Base-by-base conservation (phyloP, 2,113 vertebrate species). In the Cygnus buccinator region DNA sequence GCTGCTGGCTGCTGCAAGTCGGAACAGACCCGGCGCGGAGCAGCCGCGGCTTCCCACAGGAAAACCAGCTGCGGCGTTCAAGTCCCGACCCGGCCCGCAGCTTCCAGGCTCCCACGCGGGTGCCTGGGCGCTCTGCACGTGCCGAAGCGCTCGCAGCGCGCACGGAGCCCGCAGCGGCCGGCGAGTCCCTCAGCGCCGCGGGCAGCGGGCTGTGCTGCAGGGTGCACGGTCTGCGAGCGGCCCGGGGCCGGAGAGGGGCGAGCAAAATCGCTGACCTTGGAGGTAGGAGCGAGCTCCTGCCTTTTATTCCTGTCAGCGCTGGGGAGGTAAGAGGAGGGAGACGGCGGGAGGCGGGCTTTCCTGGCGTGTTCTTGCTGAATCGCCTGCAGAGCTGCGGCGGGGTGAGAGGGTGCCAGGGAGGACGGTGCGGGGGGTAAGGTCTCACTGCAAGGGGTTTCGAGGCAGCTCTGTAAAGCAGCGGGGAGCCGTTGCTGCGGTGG, bases 1-100 rank as follows among this genome's bases (percentile, higher is more conserved):
- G 14, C 4, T 89, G 93, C 50, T 87, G 52, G 50, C 68, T 84
- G 84, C 76, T 94, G 70, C 96, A 95, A 90, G 92, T 95, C 5
- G 1, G 29, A 74, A 66, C 94, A 90, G 62, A 84, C 14, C 81
- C 6, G 23, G 41, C 43, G 31, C 57, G 0, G 2, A 87, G 89
- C 80, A 75, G 74, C 66, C 77, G 7, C 2, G 54, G 78, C 44
- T 92, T 83, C 87, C 85, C 9, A 28, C 13, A 80, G 93, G 86
- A 84, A 84, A 90, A 80, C 18, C 83, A 35, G 31, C 6, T 37
- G 11, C 66, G 25, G 62, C 7, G 0, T 52, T 93, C 84, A 55
- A 71, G 89, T 90, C 92, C 82, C 21, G n/a, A 50, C 84, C 37
- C 57, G 18, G 93, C 68, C 2, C 0, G 13, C 17, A 4, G 63